Conservation (phyloP, 1,140 invertebrate genomes). For the Linepithema humile region DNA sequence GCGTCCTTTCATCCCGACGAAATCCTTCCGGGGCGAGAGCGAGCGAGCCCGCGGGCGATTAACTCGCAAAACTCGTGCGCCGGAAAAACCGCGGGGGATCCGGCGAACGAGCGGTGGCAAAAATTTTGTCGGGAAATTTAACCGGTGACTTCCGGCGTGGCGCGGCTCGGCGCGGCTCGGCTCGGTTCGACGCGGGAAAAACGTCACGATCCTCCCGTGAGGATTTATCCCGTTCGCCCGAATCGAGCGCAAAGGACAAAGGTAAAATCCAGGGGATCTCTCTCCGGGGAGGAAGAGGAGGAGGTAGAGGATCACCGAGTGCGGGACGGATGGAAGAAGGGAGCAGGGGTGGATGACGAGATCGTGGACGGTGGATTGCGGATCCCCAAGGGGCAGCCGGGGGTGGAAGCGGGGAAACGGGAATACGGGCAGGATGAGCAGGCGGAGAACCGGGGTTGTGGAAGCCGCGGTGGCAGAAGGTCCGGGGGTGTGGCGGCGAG, state of each 20-base stretch:
- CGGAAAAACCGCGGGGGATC: slow-evolving; percentile 29
- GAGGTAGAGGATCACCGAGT: slow-evolving; percentile 7
- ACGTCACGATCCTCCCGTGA: slow-evolving; percentile 46
- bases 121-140: slow-evolving; percentile 45
- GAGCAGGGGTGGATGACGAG: slow-evolving; percentile 57
- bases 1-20: slow-evolving; percentile 23
- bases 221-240: slow-evolving; percentile 55
- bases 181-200: background rate
- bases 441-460: background rate
- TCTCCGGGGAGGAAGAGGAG: slow-evolving; percentile 30
- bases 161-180: background rate
- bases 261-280: slow-evolving; percentile 69
- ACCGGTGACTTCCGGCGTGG: slow-evolving; percentile 44
- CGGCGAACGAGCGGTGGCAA: slow-evolving; percentile 1
- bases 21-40: slow-evolving; percentile 41
- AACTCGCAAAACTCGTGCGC: slow-evolving; percentile 49
- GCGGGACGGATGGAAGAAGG: background rate
- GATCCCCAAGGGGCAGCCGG: slow-evolving; percentile 54
- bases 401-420: background rate
- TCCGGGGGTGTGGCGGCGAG: slow-evolving; percentile 71
- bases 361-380: slow-evolving; percentile 68
- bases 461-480: slow-evolving; percentile 22
- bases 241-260: slow-evolving; percentile 60
- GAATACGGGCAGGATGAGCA: background rate
- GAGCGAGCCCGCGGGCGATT: slow-evolving; percentile 41